Base-by-base conservation (phyloP, 1,140 invertebrate genomes). In the Brachionus paranguensis region DNA sequence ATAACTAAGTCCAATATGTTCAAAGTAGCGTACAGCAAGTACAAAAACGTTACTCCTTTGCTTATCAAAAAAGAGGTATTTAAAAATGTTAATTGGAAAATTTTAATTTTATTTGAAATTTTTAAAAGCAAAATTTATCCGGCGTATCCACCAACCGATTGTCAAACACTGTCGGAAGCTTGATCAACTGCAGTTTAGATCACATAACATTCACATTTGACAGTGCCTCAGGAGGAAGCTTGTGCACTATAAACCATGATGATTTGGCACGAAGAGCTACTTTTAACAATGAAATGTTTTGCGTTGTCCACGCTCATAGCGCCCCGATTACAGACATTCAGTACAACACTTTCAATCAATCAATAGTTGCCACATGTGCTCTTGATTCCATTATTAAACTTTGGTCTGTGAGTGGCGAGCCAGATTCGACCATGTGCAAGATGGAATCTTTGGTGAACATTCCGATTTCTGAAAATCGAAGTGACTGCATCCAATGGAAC, bases 51-150 rank as follows among this genome's bases (percentile, higher is more conserved):
- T 17, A 64, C 45, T 37, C 76, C 76, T 37, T 60, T 29, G 76
- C 76, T 79, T 50, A 41, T 79, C 29, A 79, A 79, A 79, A 79
- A 79, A 79, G 76, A 79, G 43, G 74, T 78, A 78, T 50, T 47
- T n/a, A 6, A 17, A n/a, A 20, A 37, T 50, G 1, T 7, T 45
- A 29, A 24, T 20, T 7, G 12, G 6, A 7, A 50, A 33, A 27
- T 11, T 12, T 20, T 47, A 14, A 33, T 47, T 78, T 78, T 47
- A 41, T 10, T 78, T 47, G 7, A 41, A 79, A 79, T 53, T 53
- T 64, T 55, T 60, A 8, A 10, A 79, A 79, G 78, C 78, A 81
- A 81, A 81, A 64, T 17, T 37, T 81, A 41, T 45, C 78, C 14
- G 78, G 78, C 1, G 3, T 81, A 27, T 81, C 78, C 6, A 81